These are phyloP conservation scores for Drosophila dunni DNA, from an alignment of 1,140 invertebrate species.

Conservation along the genomic window DNA sequence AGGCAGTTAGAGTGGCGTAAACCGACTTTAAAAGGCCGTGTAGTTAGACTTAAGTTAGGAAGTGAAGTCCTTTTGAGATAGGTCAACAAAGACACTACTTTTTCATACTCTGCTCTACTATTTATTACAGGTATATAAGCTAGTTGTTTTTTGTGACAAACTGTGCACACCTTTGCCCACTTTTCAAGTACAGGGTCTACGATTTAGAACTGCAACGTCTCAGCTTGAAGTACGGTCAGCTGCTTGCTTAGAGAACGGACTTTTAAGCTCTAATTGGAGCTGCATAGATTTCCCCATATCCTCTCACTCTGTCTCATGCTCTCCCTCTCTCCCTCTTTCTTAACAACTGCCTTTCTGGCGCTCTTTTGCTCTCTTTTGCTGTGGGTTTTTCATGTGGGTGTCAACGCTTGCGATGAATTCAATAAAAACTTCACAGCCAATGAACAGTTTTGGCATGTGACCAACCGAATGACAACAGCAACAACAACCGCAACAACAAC, in stretches of 20 bases:
- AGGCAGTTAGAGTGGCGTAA: too few species aligned
- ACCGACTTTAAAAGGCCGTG: too few species aligned
- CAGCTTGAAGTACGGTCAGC: constrained; percentile 13
- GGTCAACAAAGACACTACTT: too few species aligned
- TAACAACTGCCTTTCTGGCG: neutral
- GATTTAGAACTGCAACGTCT: neutral
- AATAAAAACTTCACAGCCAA: constrained; percentile 81
- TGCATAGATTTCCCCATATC: neutral
- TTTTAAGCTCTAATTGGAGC: constrained; percentile 4
- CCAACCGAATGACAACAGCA: constrained; percentile 44
- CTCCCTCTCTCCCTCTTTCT: neutral
- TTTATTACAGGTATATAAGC: too few species aligned
- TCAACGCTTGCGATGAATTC: constrained; percentile 64
- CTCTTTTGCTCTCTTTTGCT: neutral
- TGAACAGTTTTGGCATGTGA: constrained; percentile 74
- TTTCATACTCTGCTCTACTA: too few species aligned
- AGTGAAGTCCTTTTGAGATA: too few species aligned
- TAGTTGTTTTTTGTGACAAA: too few species aligned
- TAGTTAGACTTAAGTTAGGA: too few species aligned
- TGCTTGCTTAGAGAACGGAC: neutral
- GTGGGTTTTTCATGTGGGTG: constrained; percentile 55
- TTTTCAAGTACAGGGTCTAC: too few species aligned
- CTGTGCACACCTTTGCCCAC: too few species aligned
- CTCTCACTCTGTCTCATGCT: neutral
- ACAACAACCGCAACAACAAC: constrained; percentile 16